Conservation (phyloP, 2,888 invertebrate species). For the Leucania comma region DNA sequence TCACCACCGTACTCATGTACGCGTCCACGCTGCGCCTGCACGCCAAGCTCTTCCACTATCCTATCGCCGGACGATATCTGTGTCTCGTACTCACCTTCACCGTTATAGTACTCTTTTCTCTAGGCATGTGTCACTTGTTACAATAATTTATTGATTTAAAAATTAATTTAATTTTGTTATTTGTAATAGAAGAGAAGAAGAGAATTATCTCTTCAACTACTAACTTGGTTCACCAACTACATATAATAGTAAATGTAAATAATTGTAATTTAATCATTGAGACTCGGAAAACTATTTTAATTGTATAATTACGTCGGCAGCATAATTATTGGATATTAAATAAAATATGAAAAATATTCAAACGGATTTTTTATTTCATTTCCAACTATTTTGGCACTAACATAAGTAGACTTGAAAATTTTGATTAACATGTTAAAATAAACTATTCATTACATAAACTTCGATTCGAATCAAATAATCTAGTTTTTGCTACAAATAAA, state of each 20-base stretch:
- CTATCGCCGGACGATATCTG: constrained; percentile 93
- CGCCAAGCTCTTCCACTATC: constrained; percentile 94
- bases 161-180: constrained; percentile 20
- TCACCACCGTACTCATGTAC: constrained; percentile 94
- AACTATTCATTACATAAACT: constrained; percentile 18
- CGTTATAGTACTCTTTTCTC: constrained; percentile 91
- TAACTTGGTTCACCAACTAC: constrained; percentile 4
- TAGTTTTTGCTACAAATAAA: constrained; percentile 6
- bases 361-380: constrained; percentile 25
- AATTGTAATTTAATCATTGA: constrained; percentile 20
- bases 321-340: constrained; percentile 20
- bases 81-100: constrained; percentile 91
- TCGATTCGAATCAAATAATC: constrained; percentile 10
- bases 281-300: constrained; percentile 9
- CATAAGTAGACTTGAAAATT: constrained; percentile 32
- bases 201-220: constrained; percentile 7
- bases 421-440: constrained; percentile 32
- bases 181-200: too few species aligned
- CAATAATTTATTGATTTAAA: constrained; percentile 67
- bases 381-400: constrained; percentile 59
- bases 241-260: constrained; percentile 21
- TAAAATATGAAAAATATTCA: constrained; percentile 21
- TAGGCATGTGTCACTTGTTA: constrained; percentile 94
- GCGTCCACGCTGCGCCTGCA: constrained; percentile 94
- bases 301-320: constrained; percentile 9